Percentiles rank a stretch among this genome's conserved stretches.
Evolutionary conservation across 2,113 vertebrate species (phyloP).

Genomic region (Mustela nigripes): DNA sequence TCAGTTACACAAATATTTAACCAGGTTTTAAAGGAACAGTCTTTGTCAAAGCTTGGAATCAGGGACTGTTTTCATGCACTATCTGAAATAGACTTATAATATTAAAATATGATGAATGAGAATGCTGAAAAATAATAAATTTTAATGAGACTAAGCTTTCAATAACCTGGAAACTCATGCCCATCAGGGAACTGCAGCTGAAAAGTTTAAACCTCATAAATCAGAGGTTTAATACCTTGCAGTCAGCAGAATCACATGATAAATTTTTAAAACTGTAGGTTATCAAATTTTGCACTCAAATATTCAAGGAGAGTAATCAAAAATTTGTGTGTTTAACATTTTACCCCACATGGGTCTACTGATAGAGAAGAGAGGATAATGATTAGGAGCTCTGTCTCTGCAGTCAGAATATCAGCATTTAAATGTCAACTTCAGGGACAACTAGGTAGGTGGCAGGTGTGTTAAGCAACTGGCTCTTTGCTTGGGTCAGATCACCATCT

Average conservation of each 20-base stretch:
- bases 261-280: background rate
- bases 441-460: background rate
- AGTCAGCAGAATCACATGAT: background rate
- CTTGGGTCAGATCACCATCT: background rate
- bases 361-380: background rate
- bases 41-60: conserved; percentile 8
- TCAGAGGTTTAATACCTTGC: conserved; percentile 41
- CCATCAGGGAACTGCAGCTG: background rate
- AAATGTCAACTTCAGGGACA: background rate
- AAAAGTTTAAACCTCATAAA: conserved; percentile 61
- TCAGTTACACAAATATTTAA: conserved; percentile 55
- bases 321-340: conserved; percentile 27
- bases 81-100: conserved; percentile 56
- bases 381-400: background rate
- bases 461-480: background rate
- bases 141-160: conserved; percentile 45
- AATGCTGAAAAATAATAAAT: conserved; percentile 56
- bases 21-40: conserved; percentile 56
- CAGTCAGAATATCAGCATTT: background rate
- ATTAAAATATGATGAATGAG: conserved; percentile 75
- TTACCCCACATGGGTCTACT: background rate
- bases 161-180: background rate
- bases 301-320: conserved; percentile 2
- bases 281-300: conserved; percentile 26
- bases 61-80: background rate